Base-by-base conservation (phyloP, 2,113 vertebrate species). In the Leucopsar rothschildi region DNA sequence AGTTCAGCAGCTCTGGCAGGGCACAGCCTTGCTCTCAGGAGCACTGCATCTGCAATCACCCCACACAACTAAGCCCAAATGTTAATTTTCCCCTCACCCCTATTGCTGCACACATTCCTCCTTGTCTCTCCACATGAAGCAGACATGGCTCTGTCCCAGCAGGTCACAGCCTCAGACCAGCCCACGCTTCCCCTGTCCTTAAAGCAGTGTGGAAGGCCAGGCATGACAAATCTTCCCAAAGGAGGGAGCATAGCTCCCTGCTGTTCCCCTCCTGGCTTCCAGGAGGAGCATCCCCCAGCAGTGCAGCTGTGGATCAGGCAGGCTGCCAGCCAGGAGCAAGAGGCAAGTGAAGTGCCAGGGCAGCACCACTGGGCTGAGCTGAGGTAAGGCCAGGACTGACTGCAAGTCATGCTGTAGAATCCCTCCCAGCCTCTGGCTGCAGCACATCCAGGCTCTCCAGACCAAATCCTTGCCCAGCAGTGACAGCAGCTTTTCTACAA, bases 361-460 rank as follows among this genome's bases (percentile, higher is more conserved):
- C 76, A 88, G 93, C 86, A 75, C 25, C 33, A 21, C 42, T 0
- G 2, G 50, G 56, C n/a, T 21, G n/a, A 81, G 69, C 0, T 61
- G 64, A 90, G 61, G 52, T 50, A 73, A 87, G 70, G 85, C 50
- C 20, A 71, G 59, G 85, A 45, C 50, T 82, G 85, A 90, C 42
- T 95, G 96, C 96, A 97, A 96, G 95, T 97, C 93, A 97, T 66
- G 88, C 85, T 73, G 85, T 11, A 66, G 80, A 90, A 80, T 42
- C 75, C 78, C 70, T 94, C 37, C 76, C 64, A 37, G 49, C 9
- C 50, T 70, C 80, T 40, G 7, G 1, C 65, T 75, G 53, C 70
- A 1, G 90, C 69, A 37, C 27, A 2, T 3, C 29, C 63, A 29
- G 19, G 31, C 63, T 90, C 63, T 76, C n/a, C 5, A 6, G 24